Evolutionary conservation across 2,888 invertebrate species (phyloP), one percentile per base, ranked within the genome.

Genomic region (Ophraella communa): DNA sequence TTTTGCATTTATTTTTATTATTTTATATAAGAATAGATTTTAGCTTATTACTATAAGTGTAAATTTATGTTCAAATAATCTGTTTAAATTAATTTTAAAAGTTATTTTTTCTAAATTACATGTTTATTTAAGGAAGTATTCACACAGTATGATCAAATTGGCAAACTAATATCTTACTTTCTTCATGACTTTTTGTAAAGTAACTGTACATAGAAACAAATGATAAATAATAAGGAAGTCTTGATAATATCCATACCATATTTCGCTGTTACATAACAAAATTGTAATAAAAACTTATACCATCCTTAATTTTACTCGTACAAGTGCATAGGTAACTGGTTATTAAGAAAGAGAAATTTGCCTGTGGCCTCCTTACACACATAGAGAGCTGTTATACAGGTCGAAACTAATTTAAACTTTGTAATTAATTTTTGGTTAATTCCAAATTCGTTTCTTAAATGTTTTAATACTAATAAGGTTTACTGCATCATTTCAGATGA

Each of bases 261-360:
- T 45, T 45, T 45, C 45, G 2, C 20, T 45, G 4, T 51, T 51
- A 51, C 17, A 4, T 51, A 51, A 51, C 4, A 3, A 17, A 8
- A 51, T 17, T 27, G 24, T 8, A 23, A 51, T 49, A 51, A 45
- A 45, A 21, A 10, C 20, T 45, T 45, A 45, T 21, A 20, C 17
- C 39, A 1, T 47, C 45, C 4, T 45, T 23, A 8, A 23, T 11
- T 47, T 47, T n/a, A 21, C 11, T 21, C 45, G 45, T 45, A 35
- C 45, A 21, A 47, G 47, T 45, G 23, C 24, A 51, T 42, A 10
- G 27, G 21, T 33, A 30, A 21, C 23, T 30, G 23, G 51, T 59
- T 59, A 54, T 54, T 54, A 59, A 61, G 51, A 65, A 65, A 65
- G 65, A 62, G 65, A 65, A 65, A 65, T 65, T 65, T 27, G 17